Conservation (phyloP, 2,888 invertebrate species). For the Drosophila mayaguana region DNA sequence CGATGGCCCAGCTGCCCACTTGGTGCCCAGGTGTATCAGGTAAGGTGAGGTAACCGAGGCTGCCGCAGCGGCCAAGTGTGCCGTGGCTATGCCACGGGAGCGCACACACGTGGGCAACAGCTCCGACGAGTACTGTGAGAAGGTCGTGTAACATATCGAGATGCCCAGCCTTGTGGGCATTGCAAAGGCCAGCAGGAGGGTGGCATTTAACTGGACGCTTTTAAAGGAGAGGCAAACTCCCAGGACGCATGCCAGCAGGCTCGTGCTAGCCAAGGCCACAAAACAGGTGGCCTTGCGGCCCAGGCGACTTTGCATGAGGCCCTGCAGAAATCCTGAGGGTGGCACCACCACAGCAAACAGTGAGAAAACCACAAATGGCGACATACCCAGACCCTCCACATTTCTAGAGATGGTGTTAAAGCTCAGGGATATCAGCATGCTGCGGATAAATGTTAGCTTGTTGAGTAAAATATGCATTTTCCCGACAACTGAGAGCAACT, state of each 20-base stretch:
- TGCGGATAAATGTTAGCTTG: conserved; percentile 54
- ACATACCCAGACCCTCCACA: conserved; percentile 86
- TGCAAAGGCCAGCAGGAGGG: conserved; percentile 84
- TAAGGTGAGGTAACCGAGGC: conserved; percentile 86
- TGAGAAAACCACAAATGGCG: conserved; percentile 86
- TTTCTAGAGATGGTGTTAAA: conserved; percentile 87
- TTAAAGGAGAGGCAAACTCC: conserved; percentile 84
- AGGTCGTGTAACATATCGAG: conserved; percentile 87
- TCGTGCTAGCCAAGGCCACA: conserved; percentile 85
- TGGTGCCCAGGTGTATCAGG: conserved; percentile 64
- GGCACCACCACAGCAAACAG: conserved; percentile 86
- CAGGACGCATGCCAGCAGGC: conserved; percentile 85
- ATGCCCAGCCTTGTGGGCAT: conserved; percentile 87
- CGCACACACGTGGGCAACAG: conserved; percentile 87
- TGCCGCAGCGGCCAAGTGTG: conserved; percentile 87
- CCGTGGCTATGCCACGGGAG: conserved; percentile 87
- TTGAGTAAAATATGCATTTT: neutral
- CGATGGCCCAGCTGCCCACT: conserved; percentile 81
- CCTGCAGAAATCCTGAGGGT: conserved; percentile 84
- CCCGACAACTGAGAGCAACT: conserved; percentile 64
- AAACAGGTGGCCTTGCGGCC: conserved; percentile 86
- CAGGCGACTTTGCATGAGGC: conserved; percentile 78
- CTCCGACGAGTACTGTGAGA: conserved; percentile 88
- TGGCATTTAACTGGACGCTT: conserved; percentile 64
- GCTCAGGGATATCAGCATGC: conserved; percentile 87